Evolutionary conservation across 2,113 vertebrate genomes (phyloP).

Genomic region (Pogonocichla stellata): DNA sequence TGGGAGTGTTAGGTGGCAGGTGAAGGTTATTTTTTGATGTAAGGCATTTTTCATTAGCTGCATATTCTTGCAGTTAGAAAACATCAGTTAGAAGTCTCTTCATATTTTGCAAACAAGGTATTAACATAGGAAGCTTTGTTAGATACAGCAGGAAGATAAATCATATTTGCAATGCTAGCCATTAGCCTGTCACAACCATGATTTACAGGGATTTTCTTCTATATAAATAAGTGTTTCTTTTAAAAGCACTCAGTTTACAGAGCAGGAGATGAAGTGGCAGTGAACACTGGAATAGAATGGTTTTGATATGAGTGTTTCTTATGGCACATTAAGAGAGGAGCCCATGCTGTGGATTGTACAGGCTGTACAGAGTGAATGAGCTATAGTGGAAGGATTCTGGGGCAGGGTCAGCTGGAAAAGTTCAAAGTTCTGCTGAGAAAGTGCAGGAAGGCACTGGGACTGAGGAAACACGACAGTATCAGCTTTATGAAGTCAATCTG

Average conservation of each 20-base stretch:
- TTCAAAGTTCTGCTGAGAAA: background rate
- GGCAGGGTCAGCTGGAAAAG: background rate
- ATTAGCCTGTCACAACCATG: background rate
- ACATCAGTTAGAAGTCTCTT: background rate
- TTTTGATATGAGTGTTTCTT: background rate
- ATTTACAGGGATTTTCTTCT: slow-evolving; percentile 34
- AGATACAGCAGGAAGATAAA: slow-evolving; percentile 17
- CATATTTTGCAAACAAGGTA: slow-evolving; percentile 10
- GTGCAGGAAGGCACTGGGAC: background rate
- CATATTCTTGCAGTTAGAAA: slow-evolving; percentile 11
- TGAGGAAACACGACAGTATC: background rate
- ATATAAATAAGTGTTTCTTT: slow-evolving; percentile 34
- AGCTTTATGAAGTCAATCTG: background rate
- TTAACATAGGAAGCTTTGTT: slow-evolving; percentile 32
- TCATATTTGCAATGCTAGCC: background rate
- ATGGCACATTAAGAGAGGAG: background rate
- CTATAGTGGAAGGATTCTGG: background rate
- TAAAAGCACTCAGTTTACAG: slow-evolving; percentile 22
- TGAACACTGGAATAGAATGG: background rate
- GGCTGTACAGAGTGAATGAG: background rate
- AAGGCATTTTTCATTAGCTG: background rate
- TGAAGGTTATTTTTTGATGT: background rate
- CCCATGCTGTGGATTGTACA: background rate
- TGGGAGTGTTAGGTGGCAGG: background rate
- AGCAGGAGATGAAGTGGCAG: slow-evolving; percentile 1